Percentiles rank a stretch among this genome's conserved stretches.
These are phyloP conservation scores for Python bivittatus DNA, from an alignment of 2,113 vertebrate species.

Conservation along the genomic window DNA sequence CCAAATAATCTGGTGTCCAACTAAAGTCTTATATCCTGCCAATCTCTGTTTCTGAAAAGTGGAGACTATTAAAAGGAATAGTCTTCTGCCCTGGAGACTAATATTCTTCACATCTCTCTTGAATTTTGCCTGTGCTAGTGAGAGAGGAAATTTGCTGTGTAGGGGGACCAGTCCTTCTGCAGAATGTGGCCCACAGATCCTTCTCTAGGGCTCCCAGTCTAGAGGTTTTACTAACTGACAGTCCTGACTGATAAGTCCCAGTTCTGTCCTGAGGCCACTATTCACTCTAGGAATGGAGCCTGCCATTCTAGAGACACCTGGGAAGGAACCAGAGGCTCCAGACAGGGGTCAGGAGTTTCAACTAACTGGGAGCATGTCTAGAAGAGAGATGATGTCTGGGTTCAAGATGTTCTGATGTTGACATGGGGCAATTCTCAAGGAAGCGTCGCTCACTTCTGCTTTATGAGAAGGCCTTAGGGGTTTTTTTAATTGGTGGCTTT, in stretches of 20 bases:
- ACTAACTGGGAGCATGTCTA: not conserved
- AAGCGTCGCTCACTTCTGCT: not conserved
- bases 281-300: not conserved
- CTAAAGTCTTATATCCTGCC: not conserved
- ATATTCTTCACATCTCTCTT: not conserved
- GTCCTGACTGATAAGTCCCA: not conserved
- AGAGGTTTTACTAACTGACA: not conserved
- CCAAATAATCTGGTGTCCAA: not conserved
- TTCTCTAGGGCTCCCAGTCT: no score
- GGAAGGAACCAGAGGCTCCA: not conserved
- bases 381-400: not conserved
- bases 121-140: not conserved
- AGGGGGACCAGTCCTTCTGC: not conserved
- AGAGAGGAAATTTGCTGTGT: not conserved
- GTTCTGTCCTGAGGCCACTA: not conserved
- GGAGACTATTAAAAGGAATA: not conserved
- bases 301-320: not conserved
- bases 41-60: not conserved
- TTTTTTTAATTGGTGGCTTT: not conserved
- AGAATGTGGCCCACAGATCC: not conserved
- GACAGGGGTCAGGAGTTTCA: not conserved
- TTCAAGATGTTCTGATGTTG: not conserved
- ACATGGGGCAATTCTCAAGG: not conserved
- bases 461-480: not conserved
- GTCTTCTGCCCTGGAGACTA: not conserved